Conservation (phyloP, 2,113 vertebrate genomes). For the Macrotis lagotis region DNA sequence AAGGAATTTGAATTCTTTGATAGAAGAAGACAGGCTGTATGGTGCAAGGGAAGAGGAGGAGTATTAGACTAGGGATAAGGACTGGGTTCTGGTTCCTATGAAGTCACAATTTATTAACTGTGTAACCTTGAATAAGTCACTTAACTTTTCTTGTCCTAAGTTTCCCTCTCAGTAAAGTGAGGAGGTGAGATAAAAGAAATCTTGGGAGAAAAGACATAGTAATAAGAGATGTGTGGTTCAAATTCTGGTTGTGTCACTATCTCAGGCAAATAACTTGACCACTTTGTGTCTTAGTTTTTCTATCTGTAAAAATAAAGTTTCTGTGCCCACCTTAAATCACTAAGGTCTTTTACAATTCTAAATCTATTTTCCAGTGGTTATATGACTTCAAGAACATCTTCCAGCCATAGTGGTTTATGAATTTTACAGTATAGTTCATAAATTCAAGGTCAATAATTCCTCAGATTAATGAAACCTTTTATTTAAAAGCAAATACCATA, state of each 20-base stretch:
- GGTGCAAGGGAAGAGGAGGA: neutral
- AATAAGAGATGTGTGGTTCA: neutral
- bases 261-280: neutral
- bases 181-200: neutral
- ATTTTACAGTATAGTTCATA: neutral
- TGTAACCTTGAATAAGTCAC: neutral
- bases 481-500: neutral
- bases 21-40: neutral
- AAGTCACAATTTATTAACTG: neutral
- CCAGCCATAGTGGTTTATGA: neutral
- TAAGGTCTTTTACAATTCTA: neutral
- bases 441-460: neutral
- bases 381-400: neutral
- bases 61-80: neutral
- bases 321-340: neutral
- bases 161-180: neutral
- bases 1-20: neutral
- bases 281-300: neutral
- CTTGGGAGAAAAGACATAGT: neutral
- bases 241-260: neutral
- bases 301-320: neutral
- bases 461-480: slow-evolving; percentile 15
- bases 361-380: neutral
- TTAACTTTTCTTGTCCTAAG: neutral
- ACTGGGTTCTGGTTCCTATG: neutral